phyloP scores from a whole-genome alignment of 2,888 invertebrate species.

The Therioaphis trifolii region DNA sequence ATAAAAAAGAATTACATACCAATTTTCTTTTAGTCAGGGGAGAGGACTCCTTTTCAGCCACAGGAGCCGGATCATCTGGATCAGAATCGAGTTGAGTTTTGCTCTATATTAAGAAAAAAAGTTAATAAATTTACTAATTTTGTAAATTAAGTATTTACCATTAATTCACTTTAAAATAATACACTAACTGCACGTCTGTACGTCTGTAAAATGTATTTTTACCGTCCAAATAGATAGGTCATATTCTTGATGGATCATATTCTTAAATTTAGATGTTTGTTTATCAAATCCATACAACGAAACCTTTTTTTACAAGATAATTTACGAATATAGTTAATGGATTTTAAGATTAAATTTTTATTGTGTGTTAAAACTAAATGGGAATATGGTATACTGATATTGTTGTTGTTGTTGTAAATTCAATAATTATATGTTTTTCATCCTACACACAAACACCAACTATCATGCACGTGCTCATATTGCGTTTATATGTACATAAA shows the following conservation, averaged over 20 bases:
- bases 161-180: no score
- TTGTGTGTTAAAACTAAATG: conserved; percentile 19
- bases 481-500: conserved; percentile 9
- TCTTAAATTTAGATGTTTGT: conserved; percentile 20
- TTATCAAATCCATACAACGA: conserved; percentile 15
- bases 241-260: conserved; percentile 2
- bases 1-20: no score
- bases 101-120: no score
- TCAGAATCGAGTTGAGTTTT: no score
- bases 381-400: conserved; percentile 17
- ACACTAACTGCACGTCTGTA: no score
- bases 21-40: no score
- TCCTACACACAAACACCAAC: conserved; percentile 17
- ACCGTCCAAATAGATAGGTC: no score
- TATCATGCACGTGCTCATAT: conserved; percentile 21
- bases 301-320: conserved; percentile 20
- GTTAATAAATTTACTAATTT: no score
- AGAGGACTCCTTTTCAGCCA: no score
- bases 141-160: no score
- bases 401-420: conserved; percentile 20
- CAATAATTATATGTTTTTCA: conserved; percentile 10
- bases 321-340: conserved; percentile 19
- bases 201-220: no score
- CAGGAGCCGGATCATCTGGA: no score
- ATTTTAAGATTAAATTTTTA: conserved; percentile 18